Evolutionary conservation across 2,797 vertebrate genomes (phyloP).

Genomic region (Numenius phaeopus): DNA sequence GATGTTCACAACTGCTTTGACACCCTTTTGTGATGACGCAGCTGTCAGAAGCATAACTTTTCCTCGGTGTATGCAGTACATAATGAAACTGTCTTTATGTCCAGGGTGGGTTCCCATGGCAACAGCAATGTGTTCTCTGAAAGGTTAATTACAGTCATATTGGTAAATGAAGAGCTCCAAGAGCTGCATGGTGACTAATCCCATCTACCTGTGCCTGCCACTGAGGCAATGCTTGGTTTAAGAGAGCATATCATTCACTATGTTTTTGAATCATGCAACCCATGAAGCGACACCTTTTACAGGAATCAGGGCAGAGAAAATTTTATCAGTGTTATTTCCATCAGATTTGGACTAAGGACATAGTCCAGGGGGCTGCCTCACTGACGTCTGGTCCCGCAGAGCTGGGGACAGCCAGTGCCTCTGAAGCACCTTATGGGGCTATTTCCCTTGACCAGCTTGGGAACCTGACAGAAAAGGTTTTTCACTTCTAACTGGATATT

Average conservation of each 20-base stretch:
- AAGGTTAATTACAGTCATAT: constrained; percentile 53
- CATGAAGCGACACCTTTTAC: background rate
- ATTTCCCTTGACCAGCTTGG: background rate
- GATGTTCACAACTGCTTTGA: background rate
- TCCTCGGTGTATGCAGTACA: rapidly evolving
- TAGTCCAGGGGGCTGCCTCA: background rate
- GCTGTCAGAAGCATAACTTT: background rate
- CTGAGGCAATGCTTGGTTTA: background rate
- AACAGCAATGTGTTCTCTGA: background rate
- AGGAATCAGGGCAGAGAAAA: background rate
- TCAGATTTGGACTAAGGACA: rapidly evolving
- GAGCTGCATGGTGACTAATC: background rate
- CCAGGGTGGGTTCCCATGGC: constrained; percentile 27
- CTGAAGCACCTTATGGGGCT: rapidly evolving
- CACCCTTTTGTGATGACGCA: rapidly evolving
- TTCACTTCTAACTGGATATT: background rate
- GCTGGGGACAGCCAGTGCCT: background rate
- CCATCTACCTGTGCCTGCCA: background rate
- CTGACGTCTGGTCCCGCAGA: rapidly evolving
- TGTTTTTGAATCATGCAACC: background rate
- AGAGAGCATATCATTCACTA: background rate
- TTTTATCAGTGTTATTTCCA: background rate
- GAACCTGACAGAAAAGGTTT: background rate
- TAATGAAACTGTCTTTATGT: background rate
- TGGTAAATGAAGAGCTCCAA: constrained; percentile 37